These are phyloP conservation scores for Lacerta bilineata DNA, from an alignment of 2,797 vertebrate genomes.

Conservation along the genomic window DNA sequence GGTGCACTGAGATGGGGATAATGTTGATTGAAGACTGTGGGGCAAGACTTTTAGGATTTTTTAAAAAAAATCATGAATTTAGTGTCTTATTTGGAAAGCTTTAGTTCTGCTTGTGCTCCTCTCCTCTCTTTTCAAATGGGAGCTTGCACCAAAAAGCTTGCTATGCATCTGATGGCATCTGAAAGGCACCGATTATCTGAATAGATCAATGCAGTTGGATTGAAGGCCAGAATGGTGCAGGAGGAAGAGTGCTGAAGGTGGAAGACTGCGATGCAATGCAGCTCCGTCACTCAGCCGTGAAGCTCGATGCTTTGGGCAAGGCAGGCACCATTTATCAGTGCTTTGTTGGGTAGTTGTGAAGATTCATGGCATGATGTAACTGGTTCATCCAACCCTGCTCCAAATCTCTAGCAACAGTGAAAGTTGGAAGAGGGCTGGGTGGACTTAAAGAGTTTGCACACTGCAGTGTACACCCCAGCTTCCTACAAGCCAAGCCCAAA, in stretches of 20 bases:
- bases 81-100: slow-evolving; percentile 59
- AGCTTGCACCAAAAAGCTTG: slow-evolving; percentile 69
- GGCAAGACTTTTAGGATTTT: slow-evolving; percentile 64
- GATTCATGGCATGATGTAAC: neutral
- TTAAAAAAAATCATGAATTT: slow-evolving; percentile 55
- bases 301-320: neutral
- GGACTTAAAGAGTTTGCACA: neutral
- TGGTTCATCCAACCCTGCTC: neutral
- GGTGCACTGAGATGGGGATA: slow-evolving; percentile 69
- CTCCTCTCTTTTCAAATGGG: slow-evolving; percentile 68
- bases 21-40: slow-evolving; percentile 73
- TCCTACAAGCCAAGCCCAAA: neutral
- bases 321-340: neutral
- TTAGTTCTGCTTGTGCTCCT: slow-evolving; percentile 71
- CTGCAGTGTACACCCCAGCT: neutral
- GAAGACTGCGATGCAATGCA: neutral
- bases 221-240: neutral
- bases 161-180: slow-evolving; percentile 60
- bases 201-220: neutral
- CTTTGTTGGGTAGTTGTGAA: neutral
- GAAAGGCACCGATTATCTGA: neutral
- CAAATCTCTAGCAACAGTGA: neutral
- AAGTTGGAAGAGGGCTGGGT: neutral
- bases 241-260: neutral
- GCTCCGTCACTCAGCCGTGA: neutral